These are phyloP conservation scores for Bombus confusus DNA, from an alignment of 1,140 invertebrate species.

Conservation along the genomic window DNA sequence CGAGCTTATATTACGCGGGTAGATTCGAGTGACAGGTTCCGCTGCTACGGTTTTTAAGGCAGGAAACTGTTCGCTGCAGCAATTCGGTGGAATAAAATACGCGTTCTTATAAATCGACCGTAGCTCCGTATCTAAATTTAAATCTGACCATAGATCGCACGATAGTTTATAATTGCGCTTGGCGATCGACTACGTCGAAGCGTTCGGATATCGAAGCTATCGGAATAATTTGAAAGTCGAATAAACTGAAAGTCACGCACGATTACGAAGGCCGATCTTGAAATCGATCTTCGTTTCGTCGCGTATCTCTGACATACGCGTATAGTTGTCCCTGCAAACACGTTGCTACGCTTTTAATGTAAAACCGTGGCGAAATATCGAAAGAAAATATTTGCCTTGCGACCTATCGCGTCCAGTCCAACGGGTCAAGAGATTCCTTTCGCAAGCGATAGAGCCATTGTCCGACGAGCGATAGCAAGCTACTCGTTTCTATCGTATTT, in stretches of 20 bases:
- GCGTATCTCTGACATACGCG: background rate
- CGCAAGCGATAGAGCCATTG: constrained; percentile 50
- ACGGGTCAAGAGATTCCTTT: constrained; percentile 54
- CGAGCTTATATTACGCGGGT: constrained; percentile 57
- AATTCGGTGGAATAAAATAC: background rate
- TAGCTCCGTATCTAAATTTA: no score
- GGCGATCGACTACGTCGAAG: background rate
- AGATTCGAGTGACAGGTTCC: constrained; percentile 49
- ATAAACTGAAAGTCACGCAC: background rate
- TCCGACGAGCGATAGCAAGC: constrained; percentile 36
- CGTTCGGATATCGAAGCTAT: no score
- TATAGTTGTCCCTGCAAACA: constrained; percentile 19
- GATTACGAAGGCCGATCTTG: background rate
- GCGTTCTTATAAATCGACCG: background rate
- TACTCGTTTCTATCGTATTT: constrained; percentile 58
- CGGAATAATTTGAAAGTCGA: no score
- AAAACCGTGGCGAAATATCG: constrained; percentile 43
- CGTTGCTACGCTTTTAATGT: constrained; percentile 34
- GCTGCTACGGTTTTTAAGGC: constrained; percentile 42
- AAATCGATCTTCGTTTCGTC: background rate
- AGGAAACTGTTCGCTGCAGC: constrained; percentile 54
- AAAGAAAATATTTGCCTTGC: constrained; percentile 62
- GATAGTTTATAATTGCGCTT: background rate
- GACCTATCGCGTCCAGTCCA: constrained; percentile 43
- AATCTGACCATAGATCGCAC: background rate